Base-by-base conservation (phyloP, 2,888 invertebrate species). In the Taenaris catops region DNA sequence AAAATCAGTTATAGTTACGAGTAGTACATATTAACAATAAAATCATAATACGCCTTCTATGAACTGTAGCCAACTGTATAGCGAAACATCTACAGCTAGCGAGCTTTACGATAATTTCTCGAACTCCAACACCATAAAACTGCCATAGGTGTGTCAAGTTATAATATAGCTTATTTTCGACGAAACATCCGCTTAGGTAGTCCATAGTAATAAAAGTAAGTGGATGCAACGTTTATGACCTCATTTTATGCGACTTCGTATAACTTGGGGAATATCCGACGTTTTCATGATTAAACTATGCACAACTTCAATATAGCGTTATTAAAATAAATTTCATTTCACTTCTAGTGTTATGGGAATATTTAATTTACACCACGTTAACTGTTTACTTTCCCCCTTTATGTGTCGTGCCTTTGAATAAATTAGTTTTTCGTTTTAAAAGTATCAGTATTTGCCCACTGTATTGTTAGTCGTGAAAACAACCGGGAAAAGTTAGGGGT, bases 211-310 rank as follows among this genome's bases (percentile, higher is more conserved):
- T 78, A 78, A 79, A 76, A 65, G 57, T 69, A 66, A 75, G 73
- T 71, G 68, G 68, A 72, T 67, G 66, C 66, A 52, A 58, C 68
- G 67, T 79, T 79, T 76, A 76, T 55, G 57, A 50, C 46, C 50
- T 24, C 41, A 49, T 65, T 79, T 80, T 71, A 76, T 69, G 67
- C 46, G 62, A 61, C 58, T 72, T 68, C 68, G 61, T 60, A 67
- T 65, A 71, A 75, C 64, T 67, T 56, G 48, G 43, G 49, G 53
- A 46, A 51, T 61, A 58, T 53, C 55, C 59, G 45, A 44, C 52
- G 47, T 54, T 55, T 51, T 58, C 54, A 64, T 66, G 66, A 74
- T 75, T 72, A 72, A 72, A 73, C 65, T 66, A 60, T 60, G 55
- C 55, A 54, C 52, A 53, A 51, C 53, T 28, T 44, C 51, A 47